phyloP scores from a whole-genome alignment of 1,140 invertebrate species.

The Teleopsis dalmanni region DNA sequence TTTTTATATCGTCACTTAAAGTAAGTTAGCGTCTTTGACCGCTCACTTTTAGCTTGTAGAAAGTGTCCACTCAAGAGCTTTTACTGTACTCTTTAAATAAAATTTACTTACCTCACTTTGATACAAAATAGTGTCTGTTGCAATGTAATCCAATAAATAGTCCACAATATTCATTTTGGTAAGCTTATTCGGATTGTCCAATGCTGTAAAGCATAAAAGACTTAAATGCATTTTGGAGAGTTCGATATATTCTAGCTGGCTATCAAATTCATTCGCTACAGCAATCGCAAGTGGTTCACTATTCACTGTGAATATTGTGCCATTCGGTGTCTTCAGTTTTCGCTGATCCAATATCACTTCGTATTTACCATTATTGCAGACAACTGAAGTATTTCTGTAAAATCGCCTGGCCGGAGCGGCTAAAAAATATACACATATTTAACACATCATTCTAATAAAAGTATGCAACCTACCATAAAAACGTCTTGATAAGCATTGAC shows the following conservation, averaged over 20 bases:
- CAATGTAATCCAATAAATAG: constrained; percentile 72
- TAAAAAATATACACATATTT: constrained; percentile 8
- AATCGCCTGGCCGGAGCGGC: constrained; percentile 56
- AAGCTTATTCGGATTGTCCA: constrained; percentile 84
- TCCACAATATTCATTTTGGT: constrained; percentile 66
- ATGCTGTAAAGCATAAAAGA: constrained; percentile 77
- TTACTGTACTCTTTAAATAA: background rate
- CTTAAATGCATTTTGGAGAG: constrained; percentile 85
- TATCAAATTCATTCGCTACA: constrained; percentile 87
- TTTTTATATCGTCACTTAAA: too few species aligned
- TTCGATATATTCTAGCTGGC: constrained; percentile 71
- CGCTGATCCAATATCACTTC: constrained; percentile 75
- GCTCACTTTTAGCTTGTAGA: too few species aligned
- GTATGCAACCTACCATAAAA: constrained; percentile 8
- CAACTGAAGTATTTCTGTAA: constrained; percentile 60
- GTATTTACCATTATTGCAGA: constrained; percentile 54
- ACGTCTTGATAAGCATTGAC: constrained; percentile 3
- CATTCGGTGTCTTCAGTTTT: constrained; percentile 82
- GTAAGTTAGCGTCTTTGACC: too few species aligned
- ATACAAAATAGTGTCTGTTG: constrained; percentile 82
- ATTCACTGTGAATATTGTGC: constrained; percentile 65
- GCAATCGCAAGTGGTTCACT: constrained; percentile 85
- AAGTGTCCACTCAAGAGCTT: too few species aligned
- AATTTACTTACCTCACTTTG: constrained; percentile 57
- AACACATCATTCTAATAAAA: background rate